Evolutionary conservation across 2,888 invertebrate species (phyloP), one percentile per base, ranked within the genome.

Genomic region (Gonocerus acuteangulatus): DNA sequence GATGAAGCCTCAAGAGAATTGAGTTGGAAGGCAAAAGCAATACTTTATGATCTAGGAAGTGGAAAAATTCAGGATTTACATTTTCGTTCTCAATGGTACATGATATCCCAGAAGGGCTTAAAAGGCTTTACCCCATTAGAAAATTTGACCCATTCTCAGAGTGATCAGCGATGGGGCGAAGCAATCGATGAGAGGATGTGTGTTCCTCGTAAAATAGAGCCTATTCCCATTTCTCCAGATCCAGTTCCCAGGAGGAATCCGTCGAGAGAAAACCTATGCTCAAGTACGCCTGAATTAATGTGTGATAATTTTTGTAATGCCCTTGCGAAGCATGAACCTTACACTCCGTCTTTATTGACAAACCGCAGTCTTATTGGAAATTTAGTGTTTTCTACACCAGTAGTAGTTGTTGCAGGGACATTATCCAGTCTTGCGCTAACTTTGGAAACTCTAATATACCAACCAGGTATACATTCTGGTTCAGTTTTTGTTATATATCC

Each of bases 1-100:
- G 80, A 80, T 69, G 80, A 80, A 68, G 79, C 78, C 1, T 76
- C 79, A 3, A 75, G 74, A 65, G 78, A 77, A 74, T 76, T 80
- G 32, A 75, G 76, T 39, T 73, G 74, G 51, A 73, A 76, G 67
- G 77, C 78, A 1, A 75, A 74, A 65, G 74, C 76, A 62, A 68
- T 78, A 23, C 71, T 80, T 39, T 77, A 76, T 69, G 73, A 77
- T 54, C 71, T 79, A 62, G 80, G 80, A 54, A 79, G 79, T 67
- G 77, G 77, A 39, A 73, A 76, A 71, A 75, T 79, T 56, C 78
- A 80, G 69, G 78, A 80, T 65, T 70, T 80, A 4, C 75, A 76
- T 62, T 80, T 79, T 69, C 72, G 80, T 21, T 78, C 78, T 51
- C 76, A 77, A 42, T 80, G 80, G 80, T 78, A 74, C 65, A 74